These are phyloP conservation scores for Charina bottae DNA, from an alignment of 2,113 vertebrate species.

Conservation along the genomic window DNA sequence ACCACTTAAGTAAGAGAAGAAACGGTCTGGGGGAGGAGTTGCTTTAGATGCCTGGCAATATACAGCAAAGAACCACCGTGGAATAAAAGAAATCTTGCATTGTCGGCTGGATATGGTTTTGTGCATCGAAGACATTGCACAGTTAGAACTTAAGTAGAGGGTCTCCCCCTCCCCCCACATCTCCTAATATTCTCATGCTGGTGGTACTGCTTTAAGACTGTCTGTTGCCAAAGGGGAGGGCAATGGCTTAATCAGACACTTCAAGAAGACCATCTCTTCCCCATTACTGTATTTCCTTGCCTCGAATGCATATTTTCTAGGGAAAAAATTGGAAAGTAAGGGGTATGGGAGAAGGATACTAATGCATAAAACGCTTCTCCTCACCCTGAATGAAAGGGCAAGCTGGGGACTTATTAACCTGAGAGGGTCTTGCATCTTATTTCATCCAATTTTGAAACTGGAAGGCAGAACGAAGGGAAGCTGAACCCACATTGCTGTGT, in stretches of 20 bases:
- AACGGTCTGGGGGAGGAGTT: neutral
- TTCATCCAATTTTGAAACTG: too few relatives aligned
- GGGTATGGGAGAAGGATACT: neutral
- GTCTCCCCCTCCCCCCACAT: neutral
- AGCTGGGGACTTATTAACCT: neutral
- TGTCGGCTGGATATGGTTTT: neutral
- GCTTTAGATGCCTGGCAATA: neutral
- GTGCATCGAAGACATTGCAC: neutral
- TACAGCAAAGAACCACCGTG: neutral
- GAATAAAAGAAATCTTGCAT: slow-evolving; percentile 48
- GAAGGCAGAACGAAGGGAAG: neutral
- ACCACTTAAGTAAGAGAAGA: neutral
- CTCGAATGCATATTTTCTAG: neutral
- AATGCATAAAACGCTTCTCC: neutral
- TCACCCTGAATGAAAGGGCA: neutral
- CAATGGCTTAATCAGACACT: neutral
- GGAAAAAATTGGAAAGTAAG: neutral
- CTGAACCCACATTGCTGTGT: neutral
- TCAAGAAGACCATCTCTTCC: too few relatives aligned
- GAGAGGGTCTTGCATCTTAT: neutral
- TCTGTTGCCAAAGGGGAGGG: too few relatives aligned
- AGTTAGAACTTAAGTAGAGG: neutral
- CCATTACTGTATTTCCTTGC: neutral
- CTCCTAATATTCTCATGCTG: neutral
- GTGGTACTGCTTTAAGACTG: neutral